Conservation (phyloP, 2,113 vertebrate genomes). For the Thunnus maccoyii region DNA sequence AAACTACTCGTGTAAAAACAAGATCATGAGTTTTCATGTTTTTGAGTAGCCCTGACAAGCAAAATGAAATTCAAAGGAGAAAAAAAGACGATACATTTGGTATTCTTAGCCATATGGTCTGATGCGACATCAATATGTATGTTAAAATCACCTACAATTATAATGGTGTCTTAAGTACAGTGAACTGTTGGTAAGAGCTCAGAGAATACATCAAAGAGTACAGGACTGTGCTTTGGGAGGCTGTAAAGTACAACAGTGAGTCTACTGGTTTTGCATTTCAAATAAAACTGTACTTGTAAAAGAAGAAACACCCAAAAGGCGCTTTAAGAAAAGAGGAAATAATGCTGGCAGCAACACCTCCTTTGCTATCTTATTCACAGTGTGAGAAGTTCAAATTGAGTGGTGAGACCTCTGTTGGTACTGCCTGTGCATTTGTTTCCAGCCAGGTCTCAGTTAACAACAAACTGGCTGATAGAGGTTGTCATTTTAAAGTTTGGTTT, state of each 20-base stretch:
- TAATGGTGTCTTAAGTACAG: too few species aligned
- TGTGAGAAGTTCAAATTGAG: neutral
- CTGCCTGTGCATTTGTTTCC: neutral
- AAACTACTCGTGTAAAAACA: too few species aligned
- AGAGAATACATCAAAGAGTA: neutral
- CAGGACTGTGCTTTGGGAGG: neutral
- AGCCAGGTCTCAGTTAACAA: neutral
- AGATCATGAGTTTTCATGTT: too few species aligned
- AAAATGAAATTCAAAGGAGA: too few species aligned
- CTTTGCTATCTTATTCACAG: neutral
- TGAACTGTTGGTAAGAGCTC: neutral
- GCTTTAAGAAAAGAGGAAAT: slow-evolving; percentile 4
- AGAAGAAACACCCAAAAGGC: slow-evolving; percentile 1
- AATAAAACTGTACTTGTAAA: slow-evolving; percentile 1
- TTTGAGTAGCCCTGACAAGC: too few species aligned
- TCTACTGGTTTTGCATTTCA: slow-evolving; percentile 8
- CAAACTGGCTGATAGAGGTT: neutral
- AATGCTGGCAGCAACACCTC: neutral
- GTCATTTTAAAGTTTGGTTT: too few species aligned
- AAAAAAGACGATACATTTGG: too few species aligned
- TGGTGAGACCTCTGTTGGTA: too few species aligned
- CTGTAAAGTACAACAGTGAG: neutral
- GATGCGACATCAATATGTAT: neutral
- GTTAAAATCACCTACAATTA: neutral
- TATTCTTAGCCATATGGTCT: too few species aligned